Percentiles rank a stretch among this genome's conserved stretches.
Conservation (phyloP, 2,888 invertebrate genomes). For the Cephonodes hylas region DNA sequence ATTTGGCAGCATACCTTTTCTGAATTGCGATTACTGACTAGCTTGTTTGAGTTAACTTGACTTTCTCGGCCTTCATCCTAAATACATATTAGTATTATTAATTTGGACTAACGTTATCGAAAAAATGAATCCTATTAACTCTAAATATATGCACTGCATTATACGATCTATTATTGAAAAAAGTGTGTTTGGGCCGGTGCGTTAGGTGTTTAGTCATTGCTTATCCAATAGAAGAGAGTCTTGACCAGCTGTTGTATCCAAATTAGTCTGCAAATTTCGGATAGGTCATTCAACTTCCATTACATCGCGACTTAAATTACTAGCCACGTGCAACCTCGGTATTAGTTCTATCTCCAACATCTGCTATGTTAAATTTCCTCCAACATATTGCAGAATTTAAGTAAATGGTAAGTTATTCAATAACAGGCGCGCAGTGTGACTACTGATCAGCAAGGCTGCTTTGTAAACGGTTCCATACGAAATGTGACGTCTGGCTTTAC, state of each 20-base stretch:
- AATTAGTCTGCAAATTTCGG: background rate
- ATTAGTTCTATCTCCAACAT: background rate
- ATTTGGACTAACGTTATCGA: too few species aligned
- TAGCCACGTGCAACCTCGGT: background rate
- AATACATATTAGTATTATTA: too few species aligned
- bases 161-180: too few species aligned
- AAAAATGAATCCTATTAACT: too few species aligned
- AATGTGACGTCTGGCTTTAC: slow-evolving; percentile 2
- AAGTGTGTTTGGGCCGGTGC: too few species aligned
- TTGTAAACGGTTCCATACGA: slow-evolving; percentile 21
- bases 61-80: too few species aligned
- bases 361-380: background rate
- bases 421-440: background rate
- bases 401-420: slow-evolving; percentile 7
- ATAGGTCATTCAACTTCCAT: background rate
- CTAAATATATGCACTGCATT: too few species aligned
- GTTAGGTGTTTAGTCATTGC: too few species aligned
- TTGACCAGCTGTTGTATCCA: too few species aligned
- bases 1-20: background rate
- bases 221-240: too few species aligned
- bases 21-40: background rate
- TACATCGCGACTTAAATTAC: background rate
- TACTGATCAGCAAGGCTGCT: background rate
- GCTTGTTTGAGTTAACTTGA: too few species aligned
- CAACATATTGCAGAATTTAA: slow-evolving; percentile 1